phyloP scores from a whole-genome alignment of 2,888 invertebrate genomes.

The Esperia sulphurella region DNA sequence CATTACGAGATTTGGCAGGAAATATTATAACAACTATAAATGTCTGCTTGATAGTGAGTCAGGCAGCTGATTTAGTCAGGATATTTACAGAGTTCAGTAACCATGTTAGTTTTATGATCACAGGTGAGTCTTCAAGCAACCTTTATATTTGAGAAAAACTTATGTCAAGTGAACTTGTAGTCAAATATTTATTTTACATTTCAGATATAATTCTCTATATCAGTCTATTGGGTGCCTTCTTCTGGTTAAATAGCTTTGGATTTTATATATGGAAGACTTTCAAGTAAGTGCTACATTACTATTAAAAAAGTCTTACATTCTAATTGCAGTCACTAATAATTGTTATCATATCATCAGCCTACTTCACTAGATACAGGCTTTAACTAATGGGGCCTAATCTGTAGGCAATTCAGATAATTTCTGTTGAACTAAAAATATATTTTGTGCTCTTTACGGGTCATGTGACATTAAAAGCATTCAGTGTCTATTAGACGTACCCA shows the following conservation, averaged over 20 bases:
- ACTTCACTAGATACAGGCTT: no score
- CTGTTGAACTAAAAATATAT: no score
- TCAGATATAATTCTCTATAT: slow-evolving; percentile 88
- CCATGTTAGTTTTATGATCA: slow-evolving; percentile 88
- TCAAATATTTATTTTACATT: slow-evolving; percentile 35
- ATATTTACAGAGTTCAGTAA: slow-evolving; percentile 89
- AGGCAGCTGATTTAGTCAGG: slow-evolving; percentile 87
- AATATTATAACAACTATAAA: slow-evolving; percentile 91
- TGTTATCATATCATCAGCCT: no score
- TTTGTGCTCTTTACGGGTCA: no score
- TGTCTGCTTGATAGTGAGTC: slow-evolving; percentile 86
- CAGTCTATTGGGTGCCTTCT: slow-evolving; percentile 88
- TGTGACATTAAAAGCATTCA: no score
- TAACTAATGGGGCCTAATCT: no score
- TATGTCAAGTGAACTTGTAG: neutral
- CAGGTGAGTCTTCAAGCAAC: slow-evolving; percentile 75
- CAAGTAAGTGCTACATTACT: slow-evolving; percentile 80
- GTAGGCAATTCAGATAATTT: no score
- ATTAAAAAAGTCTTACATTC: no score
- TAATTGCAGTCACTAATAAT: no score
- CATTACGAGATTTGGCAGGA: slow-evolving; percentile 88
- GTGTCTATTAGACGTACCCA: no score
- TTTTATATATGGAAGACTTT: slow-evolving; percentile 95
- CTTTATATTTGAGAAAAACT: neutral
- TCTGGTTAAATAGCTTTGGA: slow-evolving; percentile 92